A percentile compares a stretch with the other conserved stretches of the same genome.
phyloP scores from a whole-genome alignment of 1,140 invertebrate species.

The Solen grandis region DNA sequence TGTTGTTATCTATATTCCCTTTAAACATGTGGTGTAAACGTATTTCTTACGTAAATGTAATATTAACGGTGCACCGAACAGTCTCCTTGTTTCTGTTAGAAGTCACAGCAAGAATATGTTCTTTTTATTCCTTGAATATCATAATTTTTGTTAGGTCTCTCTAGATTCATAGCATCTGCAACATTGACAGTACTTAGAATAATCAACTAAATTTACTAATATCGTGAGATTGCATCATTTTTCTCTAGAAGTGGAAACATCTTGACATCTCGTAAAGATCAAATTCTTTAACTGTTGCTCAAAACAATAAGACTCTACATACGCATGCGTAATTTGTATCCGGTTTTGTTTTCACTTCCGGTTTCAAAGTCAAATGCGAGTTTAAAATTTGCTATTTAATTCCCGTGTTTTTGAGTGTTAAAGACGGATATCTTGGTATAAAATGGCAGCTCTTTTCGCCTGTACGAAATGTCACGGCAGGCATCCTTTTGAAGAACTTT shows the following conservation, averaged over 20 bases:
- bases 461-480: constrained; percentile 96
- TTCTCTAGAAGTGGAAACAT: too few relatives aligned
- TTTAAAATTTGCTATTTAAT: neutral
- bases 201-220: too few relatives aligned
- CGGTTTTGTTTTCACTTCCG: constrained; percentile 36
- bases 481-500: constrained; percentile 96
- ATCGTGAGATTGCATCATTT: too few relatives aligned
- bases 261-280: too few relatives aligned
- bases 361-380: constrained; percentile 46
- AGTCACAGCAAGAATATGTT: too few relatives aligned
- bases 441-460: constrained; percentile 88
- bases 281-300: too few relatives aligned
- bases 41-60: neutral
- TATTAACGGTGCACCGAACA: neutral
- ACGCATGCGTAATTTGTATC: constrained; percentile 17
- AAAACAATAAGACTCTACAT: too few relatives aligned
- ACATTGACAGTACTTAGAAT: too few relatives aligned
- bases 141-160: too few relatives aligned
- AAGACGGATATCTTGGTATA: neutral
- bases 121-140: too few relatives aligned
- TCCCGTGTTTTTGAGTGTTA: neutral
- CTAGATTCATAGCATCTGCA: too few relatives aligned
- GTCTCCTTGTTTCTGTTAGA: neutral
- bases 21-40: neutral
- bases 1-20: neutral